Percentiles rank a stretch among this genome's conserved stretches.
phyloP scores from a whole-genome alignment of 2,113 vertebrate genomes.

The Xiphophorus maculatus region DNA sequence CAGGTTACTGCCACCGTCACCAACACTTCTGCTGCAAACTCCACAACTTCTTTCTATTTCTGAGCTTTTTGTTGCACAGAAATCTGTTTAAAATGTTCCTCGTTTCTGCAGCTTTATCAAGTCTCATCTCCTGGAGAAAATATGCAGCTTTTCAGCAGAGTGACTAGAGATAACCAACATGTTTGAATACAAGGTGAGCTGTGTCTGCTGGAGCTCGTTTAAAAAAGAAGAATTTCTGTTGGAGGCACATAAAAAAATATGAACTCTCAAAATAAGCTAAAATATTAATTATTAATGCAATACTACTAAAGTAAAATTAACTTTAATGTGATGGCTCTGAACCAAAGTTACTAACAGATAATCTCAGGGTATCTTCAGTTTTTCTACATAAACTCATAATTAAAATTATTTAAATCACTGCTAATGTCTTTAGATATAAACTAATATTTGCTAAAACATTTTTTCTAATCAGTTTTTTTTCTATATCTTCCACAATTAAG shows the following conservation, averaged over 20 bases:
- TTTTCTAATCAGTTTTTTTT: too few relatives aligned
- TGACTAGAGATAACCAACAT: not conserved
- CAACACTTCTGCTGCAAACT: constrained; percentile 25
- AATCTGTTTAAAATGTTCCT: constrained; percentile 1
- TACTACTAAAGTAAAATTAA: too few relatives aligned
- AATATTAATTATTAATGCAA: too few relatives aligned
- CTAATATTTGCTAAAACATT: too few relatives aligned
- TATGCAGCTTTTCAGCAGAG: not conserved
- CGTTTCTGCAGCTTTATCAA: constrained; percentile 5
- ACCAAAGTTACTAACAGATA: too few relatives aligned
- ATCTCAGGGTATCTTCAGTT: too few relatives aligned
- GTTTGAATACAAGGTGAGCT: not conserved
- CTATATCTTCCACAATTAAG: too few relatives aligned
- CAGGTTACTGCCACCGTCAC: constrained; percentile 42
- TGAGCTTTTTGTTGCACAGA: constrained; percentile 15
- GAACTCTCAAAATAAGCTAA: too few relatives aligned
- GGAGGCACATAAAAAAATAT: not conserved
- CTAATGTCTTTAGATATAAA: too few relatives aligned
- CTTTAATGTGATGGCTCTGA: too few relatives aligned
- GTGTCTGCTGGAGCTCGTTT: not conserved
- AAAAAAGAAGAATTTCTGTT: not conserved
- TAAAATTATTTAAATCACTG: too few relatives aligned
- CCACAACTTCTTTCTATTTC: not conserved
- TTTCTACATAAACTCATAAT: too few relatives aligned
- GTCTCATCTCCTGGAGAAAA: constrained; percentile 16